These are phyloP conservation scores for Neosalanx taihuensis DNA, from an alignment of 2,797 vertebrate species.

Conservation along the genomic window DNA sequence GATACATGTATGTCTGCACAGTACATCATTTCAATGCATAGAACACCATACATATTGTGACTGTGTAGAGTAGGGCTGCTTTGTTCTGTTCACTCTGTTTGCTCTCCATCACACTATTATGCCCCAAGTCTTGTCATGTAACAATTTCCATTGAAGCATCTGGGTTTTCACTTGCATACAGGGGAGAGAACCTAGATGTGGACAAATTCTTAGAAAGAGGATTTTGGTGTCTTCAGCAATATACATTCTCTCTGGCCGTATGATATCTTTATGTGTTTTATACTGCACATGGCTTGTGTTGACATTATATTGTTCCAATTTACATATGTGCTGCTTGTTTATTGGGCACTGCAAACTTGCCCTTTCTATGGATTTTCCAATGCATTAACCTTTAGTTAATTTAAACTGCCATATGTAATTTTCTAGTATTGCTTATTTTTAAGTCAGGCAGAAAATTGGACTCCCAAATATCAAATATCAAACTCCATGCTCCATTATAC, in stretches of 20 bases:
- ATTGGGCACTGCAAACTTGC: conserved; percentile 23
- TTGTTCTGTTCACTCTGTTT: too few relatives aligned
- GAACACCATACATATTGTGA: background rate
- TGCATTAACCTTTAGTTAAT: conserved; percentile 23
- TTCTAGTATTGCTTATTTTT: conserved; percentile 32
- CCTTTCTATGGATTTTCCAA: conserved; percentile 32
- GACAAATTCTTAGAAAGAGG: background rate
- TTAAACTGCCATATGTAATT: conserved; percentile 26
- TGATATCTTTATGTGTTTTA: background rate
- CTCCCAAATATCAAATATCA: conserved; percentile 20
- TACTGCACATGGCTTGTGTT: background rate
- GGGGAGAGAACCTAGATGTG: background rate
- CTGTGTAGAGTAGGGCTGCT: background rate
- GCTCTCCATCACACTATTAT: background rate
- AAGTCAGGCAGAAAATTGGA: conserved; percentile 30
- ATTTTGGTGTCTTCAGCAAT: background rate
- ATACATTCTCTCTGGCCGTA: background rate
- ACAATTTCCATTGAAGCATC: background rate
- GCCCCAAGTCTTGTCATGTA: background rate
- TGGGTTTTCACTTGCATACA: background rate
- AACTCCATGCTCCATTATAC: conserved; percentile 4
- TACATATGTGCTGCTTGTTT: background rate
- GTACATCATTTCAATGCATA: background rate
- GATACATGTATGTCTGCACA: conserved; percentile 9
- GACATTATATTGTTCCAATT: background rate